phyloP scores from a whole-genome alignment of 2,113 vertebrate genomes.

The Phycodurus eques region DNA sequence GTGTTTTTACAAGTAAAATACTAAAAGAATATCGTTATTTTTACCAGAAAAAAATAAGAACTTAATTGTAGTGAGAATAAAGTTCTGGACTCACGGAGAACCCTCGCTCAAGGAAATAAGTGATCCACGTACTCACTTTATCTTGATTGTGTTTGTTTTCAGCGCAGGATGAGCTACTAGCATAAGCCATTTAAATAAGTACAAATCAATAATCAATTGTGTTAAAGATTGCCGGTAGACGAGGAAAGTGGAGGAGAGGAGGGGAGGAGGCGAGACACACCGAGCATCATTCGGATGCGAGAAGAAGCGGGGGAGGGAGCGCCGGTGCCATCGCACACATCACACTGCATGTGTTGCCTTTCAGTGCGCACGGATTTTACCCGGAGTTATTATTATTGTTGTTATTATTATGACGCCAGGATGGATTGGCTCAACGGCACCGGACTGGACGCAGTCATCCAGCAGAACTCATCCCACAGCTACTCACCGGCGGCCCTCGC shows the following conservation, averaged over 20 bases:
- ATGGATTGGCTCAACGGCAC: slow-evolving; percentile 75
- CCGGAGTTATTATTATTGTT: background rate
- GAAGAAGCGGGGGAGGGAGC: background rate
- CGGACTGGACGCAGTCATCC: slow-evolving; percentile 67
- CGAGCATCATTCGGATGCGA: background rate
- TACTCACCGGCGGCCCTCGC: slow-evolving; percentile 81
- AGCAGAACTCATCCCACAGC: slow-evolving; percentile 69
- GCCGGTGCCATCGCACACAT: background rate
- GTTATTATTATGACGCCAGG: slow-evolving; percentile 12
- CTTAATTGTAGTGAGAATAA: too few relatives aligned
- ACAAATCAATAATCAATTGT: background rate
- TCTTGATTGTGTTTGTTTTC: background rate
- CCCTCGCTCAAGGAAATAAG: background rate
- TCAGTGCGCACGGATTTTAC: background rate
- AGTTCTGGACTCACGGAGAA: background rate
- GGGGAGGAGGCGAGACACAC: background rate
- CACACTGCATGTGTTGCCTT: background rate
- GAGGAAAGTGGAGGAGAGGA: background rate
- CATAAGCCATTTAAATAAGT: background rate
- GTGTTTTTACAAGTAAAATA: too few relatives aligned
- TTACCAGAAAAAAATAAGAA: too few relatives aligned
- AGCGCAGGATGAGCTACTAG: background rate
- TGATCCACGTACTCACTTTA: background rate
- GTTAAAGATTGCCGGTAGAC: background rate
- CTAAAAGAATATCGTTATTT: too few relatives aligned